Evolutionary conservation across 2,888 invertebrate genomes (phyloP).

Genomic region (Panzeria rudis): DNA sequence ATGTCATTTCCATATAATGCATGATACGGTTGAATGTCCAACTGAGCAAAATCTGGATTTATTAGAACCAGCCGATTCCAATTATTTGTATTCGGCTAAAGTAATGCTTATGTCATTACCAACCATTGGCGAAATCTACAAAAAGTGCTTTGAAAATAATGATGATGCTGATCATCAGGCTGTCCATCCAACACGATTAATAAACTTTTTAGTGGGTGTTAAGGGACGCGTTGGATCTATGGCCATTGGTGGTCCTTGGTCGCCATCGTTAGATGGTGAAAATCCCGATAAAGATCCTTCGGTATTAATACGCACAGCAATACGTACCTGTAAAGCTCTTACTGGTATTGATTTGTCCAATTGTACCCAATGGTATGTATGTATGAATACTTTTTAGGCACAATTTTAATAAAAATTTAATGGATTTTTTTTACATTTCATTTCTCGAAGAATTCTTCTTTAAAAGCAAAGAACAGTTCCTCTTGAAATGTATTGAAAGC

Average conservation of each 20-base stretch:
- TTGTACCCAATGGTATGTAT: constrained; percentile 96
- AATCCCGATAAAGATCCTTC: constrained; percentile 95
- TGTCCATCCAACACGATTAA: constrained; percentile 93
- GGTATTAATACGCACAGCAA: constrained; percentile 96
- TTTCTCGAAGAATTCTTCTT: constrained; percentile 41
- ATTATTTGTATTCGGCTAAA: constrained; percentile 96
- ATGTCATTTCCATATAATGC: constrained; percentile 94
- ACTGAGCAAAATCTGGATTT: constrained; percentile 78
- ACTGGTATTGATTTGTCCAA: constrained; percentile 96
- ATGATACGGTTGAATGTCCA: constrained; percentile 89
- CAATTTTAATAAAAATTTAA: neutral
- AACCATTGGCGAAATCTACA: constrained; percentile 92
- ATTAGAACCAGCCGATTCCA: constrained; percentile 94
- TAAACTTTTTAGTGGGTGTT: constrained; percentile 96
- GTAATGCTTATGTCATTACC: constrained; percentile 97
- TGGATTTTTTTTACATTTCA: too few relatives aligned
- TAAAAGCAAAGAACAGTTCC: constrained; percentile 38
- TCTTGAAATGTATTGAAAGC: neutral
- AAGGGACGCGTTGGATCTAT: constrained; percentile 97
- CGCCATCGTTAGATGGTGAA: constrained; percentile 95
- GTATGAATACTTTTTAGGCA: neutral
- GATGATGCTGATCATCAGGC: constrained; percentile 87
- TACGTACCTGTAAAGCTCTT: constrained; percentile 94
- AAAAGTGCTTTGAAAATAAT: constrained; percentile 88
- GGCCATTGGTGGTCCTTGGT: constrained; percentile 99